phyloP scores from a whole-genome alignment of 1,140 invertebrate species.

The Calephelis virginiensis region DNA sequence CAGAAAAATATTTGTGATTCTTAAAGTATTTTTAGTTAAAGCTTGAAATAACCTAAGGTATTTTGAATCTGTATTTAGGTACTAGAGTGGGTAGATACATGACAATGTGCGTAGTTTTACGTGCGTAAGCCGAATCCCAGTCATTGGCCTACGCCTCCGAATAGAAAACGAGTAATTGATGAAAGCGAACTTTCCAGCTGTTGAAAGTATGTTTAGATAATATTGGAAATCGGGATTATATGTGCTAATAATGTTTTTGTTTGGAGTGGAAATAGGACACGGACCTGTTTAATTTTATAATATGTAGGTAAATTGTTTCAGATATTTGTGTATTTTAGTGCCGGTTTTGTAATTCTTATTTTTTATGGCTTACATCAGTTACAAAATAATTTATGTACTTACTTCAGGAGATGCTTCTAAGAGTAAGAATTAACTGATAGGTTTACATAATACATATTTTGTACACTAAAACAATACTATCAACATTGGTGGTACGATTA shows the following conservation, averaged over 20 bases:
- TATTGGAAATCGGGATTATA: neutral
- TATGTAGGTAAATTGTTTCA: neutral
- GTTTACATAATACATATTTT: too few relatives aligned
- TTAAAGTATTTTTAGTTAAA: neutral
- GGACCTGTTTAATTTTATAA: neutral
- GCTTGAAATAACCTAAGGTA: neutral
- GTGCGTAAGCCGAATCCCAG: neutral
- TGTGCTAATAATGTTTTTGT: constrained; percentile 3
- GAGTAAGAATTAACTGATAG: too few relatives aligned
- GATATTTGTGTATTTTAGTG: too few relatives aligned
- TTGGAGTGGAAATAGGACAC: neutral
- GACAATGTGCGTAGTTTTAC: too few relatives aligned
- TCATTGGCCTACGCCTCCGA: constrained; percentile 1
- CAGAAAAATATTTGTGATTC: neutral
- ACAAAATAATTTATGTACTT: too few relatives aligned
- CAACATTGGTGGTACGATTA: too few relatives aligned
- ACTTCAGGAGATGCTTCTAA: too few relatives aligned
- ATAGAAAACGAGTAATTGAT: neutral
- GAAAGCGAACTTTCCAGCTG: constrained; percentile 6
- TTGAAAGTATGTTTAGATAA: neutral
- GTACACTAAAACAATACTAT: too few relatives aligned
- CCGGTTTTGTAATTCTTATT: too few relatives aligned
- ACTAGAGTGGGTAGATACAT: neutral
- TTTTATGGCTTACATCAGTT: too few relatives aligned
- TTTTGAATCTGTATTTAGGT: neutral